phyloP scores from a whole-genome alignment of 2,113 vertebrate species.

The Cebidichthys violaceus region DNA sequence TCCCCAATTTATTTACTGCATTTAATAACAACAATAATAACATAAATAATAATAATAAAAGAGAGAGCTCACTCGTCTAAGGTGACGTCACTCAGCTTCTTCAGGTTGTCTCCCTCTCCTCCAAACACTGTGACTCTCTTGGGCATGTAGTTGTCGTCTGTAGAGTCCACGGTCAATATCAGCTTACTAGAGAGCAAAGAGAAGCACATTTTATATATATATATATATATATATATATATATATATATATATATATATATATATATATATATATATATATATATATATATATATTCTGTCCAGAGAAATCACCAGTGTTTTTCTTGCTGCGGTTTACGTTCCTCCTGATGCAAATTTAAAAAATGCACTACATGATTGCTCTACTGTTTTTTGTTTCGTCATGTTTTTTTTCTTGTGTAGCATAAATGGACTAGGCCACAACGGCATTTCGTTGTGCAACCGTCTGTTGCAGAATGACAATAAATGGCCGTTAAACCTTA shows the following conservation, averaged over 20 bases:
- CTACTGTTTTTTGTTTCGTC: neutral
- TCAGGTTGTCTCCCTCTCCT: conserved; percentile 93
- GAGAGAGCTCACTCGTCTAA: conserved; percentile 91
- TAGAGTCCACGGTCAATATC: conserved; percentile 93
- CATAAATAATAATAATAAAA: neutral
- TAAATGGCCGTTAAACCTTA: neutral
- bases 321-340: neutral
- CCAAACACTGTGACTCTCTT: conserved; percentile 92
- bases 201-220: neutral
- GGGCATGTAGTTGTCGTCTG: conserved; percentile 98
- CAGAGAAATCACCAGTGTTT: neutral
- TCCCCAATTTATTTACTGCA: neutral
- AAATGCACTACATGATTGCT: neutral
- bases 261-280: no score
- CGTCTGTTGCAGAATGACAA: neutral
- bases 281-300: no score
- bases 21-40: neutral
- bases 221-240: no score
- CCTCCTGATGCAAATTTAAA: neutral
- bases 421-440: neutral
- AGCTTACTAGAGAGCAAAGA: conserved; percentile 86
- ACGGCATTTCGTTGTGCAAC: neutral
- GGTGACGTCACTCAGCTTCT: conserved; percentile 92
- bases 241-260: no score
- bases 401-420: neutral